Percentiles rank a stretch among this genome's conserved stretches.
These are phyloP conservation scores for Aptenodytes forsteri DNA, from an alignment of 2,113 vertebrate genomes.

Conservation along the genomic window DNA sequence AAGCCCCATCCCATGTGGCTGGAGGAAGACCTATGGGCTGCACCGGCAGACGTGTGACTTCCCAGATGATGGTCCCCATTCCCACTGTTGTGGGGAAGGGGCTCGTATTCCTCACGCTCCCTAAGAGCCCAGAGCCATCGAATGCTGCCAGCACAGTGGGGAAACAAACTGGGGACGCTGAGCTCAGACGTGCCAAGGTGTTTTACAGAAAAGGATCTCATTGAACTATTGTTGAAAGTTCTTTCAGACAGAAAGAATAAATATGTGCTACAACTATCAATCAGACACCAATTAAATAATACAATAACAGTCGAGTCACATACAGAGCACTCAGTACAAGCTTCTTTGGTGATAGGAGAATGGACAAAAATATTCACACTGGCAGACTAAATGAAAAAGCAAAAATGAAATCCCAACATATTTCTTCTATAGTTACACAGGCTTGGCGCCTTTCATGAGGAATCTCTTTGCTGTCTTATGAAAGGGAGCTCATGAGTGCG, in stretches of 20 bases:
- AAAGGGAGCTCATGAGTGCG: background rate
- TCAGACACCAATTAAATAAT: background rate
- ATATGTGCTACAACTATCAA: background rate
- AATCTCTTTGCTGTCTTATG: background rate
- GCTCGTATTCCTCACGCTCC: background rate
- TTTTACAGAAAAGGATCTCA: background rate
- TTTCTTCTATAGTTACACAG: background rate
- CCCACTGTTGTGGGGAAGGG: background rate
- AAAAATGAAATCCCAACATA: background rate
- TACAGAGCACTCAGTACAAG: background rate
- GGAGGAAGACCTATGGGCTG: accelerated
- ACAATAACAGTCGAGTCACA: background rate
- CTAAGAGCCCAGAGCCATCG: background rate
- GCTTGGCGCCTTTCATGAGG: background rate
- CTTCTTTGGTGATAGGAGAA: background rate
- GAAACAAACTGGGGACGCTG: background rate
- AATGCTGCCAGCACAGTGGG: accelerated
- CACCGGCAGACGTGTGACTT: accelerated
- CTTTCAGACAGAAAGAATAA: background rate
- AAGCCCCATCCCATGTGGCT: background rate
- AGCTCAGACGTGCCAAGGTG: background rate
- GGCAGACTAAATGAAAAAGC: background rate
- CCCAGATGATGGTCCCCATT: accelerated
- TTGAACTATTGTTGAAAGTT: background rate
- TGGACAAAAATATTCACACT: background rate